These are phyloP conservation scores for human (Homo sapiens) DNA, from an alignment of 2,113 vertebrate genomes.

Conservation along the genomic window GRCh38 chr2:160515001-160515500, in stretches of 20 bases:
- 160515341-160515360: background rate
- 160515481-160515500: background rate
- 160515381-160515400: background rate
- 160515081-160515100: background rate
- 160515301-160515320: background rate
- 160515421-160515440: background rate
- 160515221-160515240: background rate
- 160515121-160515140: background rate
- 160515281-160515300: background rate
- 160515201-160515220: background rate
- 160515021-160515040: background rate
- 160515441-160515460: slow-evolving; percentile 14
- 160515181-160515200: background rate
- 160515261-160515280: background rate
- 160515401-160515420: background rate
- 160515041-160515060: background rate
- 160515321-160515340: background rate
- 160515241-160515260: background rate
- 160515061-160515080: background rate
- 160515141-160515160: background rate
- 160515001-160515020: background rate
- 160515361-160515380: background rate
- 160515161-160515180: background rate
- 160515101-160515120: background rate
- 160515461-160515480: background rate